Evolutionary conservation across 2,888 invertebrate genomes (phyloP).

Genomic region (Acronicta leporina): DNA sequence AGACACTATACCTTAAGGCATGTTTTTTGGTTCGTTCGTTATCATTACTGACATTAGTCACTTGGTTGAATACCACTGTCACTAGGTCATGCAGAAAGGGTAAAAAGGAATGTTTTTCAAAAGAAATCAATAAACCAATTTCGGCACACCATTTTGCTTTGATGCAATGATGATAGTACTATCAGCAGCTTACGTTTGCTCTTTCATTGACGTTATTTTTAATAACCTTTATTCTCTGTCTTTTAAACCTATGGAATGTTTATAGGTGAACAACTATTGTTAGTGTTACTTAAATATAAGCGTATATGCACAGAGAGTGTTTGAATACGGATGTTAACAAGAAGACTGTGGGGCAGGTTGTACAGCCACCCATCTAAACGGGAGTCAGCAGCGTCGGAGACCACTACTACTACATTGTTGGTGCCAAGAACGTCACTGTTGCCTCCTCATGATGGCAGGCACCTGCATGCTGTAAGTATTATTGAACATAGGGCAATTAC

Average conservation of each 20-base stretch:
- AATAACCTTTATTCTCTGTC: background rate
- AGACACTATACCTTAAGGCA: no score
- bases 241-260: conserved; percentile 22
- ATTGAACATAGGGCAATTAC: background rate
- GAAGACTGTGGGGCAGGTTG: conserved; percentile 87
- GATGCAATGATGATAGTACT: conserved; percentile 1
- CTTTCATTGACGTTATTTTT: conserved; percentile 7
- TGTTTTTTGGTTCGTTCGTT: no score
- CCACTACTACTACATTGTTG: conserved; percentile 93
- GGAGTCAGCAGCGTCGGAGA: conserved; percentile 94
- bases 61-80: no score
- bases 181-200: background rate
- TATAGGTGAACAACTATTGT: conserved; percentile 28
- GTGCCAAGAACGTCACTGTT: conserved; percentile 82
- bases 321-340: conserved; percentile 64
- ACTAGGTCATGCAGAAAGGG: no score
- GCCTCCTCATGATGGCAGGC: conserved; percentile 78
- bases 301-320: conserved; percentile 59
- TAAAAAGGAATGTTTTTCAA: no score
- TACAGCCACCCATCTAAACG: conserved; percentile 93
- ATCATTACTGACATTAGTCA: no score
- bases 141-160: conserved; percentile 8
- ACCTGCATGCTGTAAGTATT: conserved; percentile 81
- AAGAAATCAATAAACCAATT: no score
- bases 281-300: conserved; percentile 48